Evolutionary conservation across 37 sponge, comb jelly and placozoan species (phyloP), one percentile per base, ranked within the genome.

Genomic region (Hexactinellida sp.): DNA sequence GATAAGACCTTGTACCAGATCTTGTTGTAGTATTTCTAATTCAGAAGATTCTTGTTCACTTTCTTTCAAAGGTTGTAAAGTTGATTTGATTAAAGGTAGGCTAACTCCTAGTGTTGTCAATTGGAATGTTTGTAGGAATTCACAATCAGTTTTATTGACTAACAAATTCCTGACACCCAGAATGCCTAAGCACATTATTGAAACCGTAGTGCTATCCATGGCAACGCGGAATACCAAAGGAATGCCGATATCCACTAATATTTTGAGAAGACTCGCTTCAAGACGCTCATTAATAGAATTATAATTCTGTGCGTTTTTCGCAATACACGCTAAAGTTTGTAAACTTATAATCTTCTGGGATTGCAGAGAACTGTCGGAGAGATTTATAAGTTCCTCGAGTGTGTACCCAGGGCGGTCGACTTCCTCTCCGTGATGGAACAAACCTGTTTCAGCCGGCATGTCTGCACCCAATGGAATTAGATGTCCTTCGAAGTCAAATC

Each of bases 401-500:
- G 94, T 92, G 87, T 95, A 95, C 35, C 96, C 96, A 83, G 96
- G 76, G 34, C 30, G 76, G 1, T 3, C 34, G 25, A 10, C 13
- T 1, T 63, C 90, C 30, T 91, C 91, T 1, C 96, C 96, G 88
- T 95, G 96, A 88, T 95, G 96, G 89, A 93, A 92, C 0, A 95
- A 88, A 37, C 92, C 94, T 9, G 89, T 37, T 51, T 90, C 86
- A 24, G 82, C 19, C 0, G 92, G 91, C 38, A 93, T 24, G 32
- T 55, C 86, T 10, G 7, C 54, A 30, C 71, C 86, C 0, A 88
- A 39, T 28, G 92, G 88, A 36, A 95, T 88, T 34, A 95, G 55
- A 25, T 85, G 83, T 39, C 96, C 96, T 36, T 93, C 89, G 36
- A 95, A 54, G 24, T 88, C 89, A 82, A 93, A 95, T 32, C 96